Base-by-base conservation (phyloP, 1,140 invertebrate genomes). In the Hyles euphorbiae region DNA sequence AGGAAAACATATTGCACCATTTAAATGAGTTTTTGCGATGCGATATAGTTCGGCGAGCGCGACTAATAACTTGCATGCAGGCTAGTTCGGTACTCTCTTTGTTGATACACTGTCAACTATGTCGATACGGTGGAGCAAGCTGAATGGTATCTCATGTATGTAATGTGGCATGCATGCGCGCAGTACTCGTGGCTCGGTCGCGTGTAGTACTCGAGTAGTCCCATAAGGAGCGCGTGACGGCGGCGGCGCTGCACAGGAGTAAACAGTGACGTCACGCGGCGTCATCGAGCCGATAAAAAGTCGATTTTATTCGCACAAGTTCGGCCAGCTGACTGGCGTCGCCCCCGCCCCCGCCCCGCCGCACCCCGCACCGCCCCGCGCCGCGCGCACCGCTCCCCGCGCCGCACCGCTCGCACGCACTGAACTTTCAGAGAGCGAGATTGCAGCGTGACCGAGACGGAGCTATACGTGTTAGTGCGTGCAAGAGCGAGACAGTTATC, bases 301-400 rank as follows among this genome's bases (percentile, higher is more conserved):
- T 84, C 82, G 86, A 87, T 88, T 88, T 85, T 83, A 84, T 84
- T 83, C 83, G 83, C 81, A 81, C 81, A 81, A 86, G 79, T 88
- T 84, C 80, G 81, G 77, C 83, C 85, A 88, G 85, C 85, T 88
- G 85, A 88, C 83, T 88, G 81, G 70, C 66, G 61, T 64, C 78
- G 77, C 71, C 61, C 65, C 70, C 65, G 67, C 53, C 67, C 66
- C 74, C 56, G 67, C 58, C 63, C 36, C 36, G 36, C 36, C 8
- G 5, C 36, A 8, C 74, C 68, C 68, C 77, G 76, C 74, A 77
- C 78, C 77, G 70, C 70, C 32, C 61, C 65, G 68, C 65, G 65
- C 66, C 47, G 50, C 67, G 66, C 73, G 67, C 58, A 65, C 36
- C 36, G 36, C 78, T 71, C 61, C 65, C 70, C 65, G 67, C 66